Evolutionary conservation across 2,797 vertebrate species (phyloP).

Genomic region (Lepus townsendii): DNA sequence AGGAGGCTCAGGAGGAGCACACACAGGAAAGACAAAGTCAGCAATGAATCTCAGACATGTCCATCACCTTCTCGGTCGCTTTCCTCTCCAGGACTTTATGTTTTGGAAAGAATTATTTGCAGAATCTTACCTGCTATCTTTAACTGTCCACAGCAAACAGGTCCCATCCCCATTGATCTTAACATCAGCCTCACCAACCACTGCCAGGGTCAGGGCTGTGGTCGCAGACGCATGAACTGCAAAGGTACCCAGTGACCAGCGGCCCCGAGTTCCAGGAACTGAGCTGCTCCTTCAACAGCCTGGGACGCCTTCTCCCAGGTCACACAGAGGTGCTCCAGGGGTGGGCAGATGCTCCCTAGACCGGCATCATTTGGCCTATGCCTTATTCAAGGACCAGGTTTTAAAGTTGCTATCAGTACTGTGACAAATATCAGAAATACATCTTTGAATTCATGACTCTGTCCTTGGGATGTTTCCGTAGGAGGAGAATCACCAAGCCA

Average conservation of each 20-base stretch:
- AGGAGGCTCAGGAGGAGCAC: neutral
- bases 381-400: neutral
- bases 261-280: neutral
- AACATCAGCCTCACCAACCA: neutral
- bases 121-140: neutral
- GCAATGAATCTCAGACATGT: neutral
- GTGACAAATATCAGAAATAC: neutral
- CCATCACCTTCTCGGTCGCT: neutral
- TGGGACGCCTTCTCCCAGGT: neutral
- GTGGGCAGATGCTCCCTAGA: neutral
- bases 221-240: neutral
- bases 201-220: neutral
- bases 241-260: neutral
- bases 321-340: neutral
- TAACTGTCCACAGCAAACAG: neutral
- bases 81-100: neutral
- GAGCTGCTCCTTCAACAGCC: neutral
- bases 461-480: neutral
- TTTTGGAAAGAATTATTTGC: neutral
- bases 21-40: neutral
- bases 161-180: neutral
- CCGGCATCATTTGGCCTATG: neutral
- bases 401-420: neutral
- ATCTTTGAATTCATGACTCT: conserved; percentile 3
- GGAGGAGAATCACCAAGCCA: neutral